A percentile compares a stretch with the other conserved stretches of the same genome.
These are phyloP conservation scores for Prionace glauca DNA, from an alignment of 2,797 vertebrate species.

Conservation along the genomic window DNA sequence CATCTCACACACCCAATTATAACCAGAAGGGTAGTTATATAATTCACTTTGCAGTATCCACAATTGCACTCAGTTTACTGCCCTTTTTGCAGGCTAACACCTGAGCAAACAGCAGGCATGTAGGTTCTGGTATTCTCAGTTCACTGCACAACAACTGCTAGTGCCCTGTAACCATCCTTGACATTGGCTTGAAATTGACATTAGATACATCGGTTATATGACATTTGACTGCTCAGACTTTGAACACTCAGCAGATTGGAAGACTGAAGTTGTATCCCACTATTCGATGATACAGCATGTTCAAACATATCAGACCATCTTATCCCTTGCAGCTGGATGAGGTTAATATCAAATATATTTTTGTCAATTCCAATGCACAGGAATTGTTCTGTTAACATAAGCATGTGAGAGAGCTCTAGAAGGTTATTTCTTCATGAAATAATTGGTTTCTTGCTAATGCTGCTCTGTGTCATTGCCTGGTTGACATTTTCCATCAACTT, in stretches of 20 bases:
- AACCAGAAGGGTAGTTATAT: not conserved
- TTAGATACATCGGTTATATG: not conserved
- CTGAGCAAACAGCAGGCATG: not conserved
- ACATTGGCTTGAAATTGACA: not conserved
- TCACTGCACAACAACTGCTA: not conserved
- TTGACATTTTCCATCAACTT: not conserved
- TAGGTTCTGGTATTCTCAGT: not conserved
- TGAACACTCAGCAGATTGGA: not conserved
- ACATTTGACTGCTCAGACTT: not conserved
- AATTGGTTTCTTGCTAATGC: not conserved
- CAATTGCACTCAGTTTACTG: not conserved
- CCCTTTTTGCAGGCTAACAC: not conserved
- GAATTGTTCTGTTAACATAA: not conserved
- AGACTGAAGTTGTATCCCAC: not conserved
- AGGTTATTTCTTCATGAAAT: not conserved
- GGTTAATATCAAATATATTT: not conserved
- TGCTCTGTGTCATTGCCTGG: not conserved
- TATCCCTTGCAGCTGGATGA: not conserved
- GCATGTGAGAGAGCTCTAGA: not conserved
- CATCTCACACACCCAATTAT: not conserved
- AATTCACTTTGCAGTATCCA: not conserved
- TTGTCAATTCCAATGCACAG: not conserved
- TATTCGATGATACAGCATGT: not conserved
- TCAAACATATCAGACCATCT: not conserved
- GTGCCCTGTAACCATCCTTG: no score